phyloP scores from a whole-genome alignment of 1,140 invertebrate species.

The Drosophila aff. region DNA sequence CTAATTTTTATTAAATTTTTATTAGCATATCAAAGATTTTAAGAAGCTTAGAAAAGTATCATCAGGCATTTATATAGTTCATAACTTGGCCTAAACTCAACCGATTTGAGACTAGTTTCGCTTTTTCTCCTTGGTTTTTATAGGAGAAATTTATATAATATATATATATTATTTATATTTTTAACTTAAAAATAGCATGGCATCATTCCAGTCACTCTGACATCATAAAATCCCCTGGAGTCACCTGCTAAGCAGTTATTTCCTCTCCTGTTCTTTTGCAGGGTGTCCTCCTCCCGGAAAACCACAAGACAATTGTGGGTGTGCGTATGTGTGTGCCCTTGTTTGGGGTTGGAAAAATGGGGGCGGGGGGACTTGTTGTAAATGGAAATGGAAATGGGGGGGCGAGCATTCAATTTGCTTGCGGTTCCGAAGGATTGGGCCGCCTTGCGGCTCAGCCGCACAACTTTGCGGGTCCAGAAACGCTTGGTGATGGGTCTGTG shows the following conservation, averaged over 20 bases:
- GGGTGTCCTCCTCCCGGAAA: background rate
- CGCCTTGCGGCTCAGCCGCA: conserved; percentile 54
- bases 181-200: background rate
- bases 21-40: too few species aligned
- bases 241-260: background rate
- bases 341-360: background rate
- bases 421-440: conserved; percentile 43
- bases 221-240: background rate
- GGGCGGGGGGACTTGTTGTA: background rate
- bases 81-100: too few species aligned
- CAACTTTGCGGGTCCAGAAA: conserved; percentile 35
- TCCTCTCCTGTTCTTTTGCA: background rate
- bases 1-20: too few species aligned
- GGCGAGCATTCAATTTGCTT: conserved; percentile 61
- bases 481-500: background rate
- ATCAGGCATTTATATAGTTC: too few species aligned
- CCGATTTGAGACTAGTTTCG: too few species aligned
- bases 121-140: too few species aligned
- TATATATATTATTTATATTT: too few species aligned
- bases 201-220: background rate
- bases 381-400: conserved; percentile 4
- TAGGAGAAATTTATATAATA: too few species aligned
- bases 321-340: conserved; percentile 16
- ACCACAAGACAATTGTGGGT: conserved; percentile 14
- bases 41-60: too few species aligned